Evolutionary conservation across 1,140 invertebrate genomes (phyloP).

Genomic region (Drosophila subobscura): DNA sequence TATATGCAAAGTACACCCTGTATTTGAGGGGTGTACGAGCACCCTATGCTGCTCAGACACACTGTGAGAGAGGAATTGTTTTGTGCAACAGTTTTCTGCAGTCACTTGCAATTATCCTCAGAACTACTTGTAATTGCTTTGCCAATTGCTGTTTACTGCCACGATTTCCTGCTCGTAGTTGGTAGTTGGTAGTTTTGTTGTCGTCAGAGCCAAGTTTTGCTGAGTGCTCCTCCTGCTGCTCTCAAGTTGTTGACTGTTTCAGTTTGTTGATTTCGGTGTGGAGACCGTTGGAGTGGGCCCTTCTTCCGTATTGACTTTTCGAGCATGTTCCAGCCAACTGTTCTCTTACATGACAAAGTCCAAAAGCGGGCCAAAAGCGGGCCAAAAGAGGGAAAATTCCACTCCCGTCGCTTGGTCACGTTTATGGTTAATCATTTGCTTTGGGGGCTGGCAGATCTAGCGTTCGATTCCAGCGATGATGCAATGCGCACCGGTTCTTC

Average conservation of each 20-base stretch:
- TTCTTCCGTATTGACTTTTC: conserved; percentile 17
- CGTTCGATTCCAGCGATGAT: conserved; percentile 15
- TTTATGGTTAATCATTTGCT: conserved; percentile 7
- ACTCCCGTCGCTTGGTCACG: not conserved
- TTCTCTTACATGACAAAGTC: conserved; percentile 39
- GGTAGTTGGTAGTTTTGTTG: conserved; percentile 2
- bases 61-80: too few species aligned
- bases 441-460: not conserved
- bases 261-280: not conserved
- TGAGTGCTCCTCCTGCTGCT: conserved; percentile 13
- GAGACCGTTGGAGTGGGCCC: conserved; percentile 3
- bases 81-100: conserved; percentile 66
- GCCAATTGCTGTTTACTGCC: conserved; percentile 44
- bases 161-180: not conserved
- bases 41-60: too few species aligned
- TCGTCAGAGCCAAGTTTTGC: conserved; percentile 27
- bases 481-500: too few species aligned
- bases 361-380: conserved; percentile 5
- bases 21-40: too few species aligned
- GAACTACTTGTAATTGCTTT: conserved; percentile 60
- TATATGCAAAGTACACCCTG: too few species aligned
- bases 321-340: conserved; percentile 27
- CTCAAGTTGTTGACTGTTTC: conserved; percentile 31
- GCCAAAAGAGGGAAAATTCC: conserved; percentile 22
- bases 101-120: conserved; percentile 43